Percentiles rank a stretch among this genome's conserved stretches.
phyloP scores from a whole-genome alignment of 2,888 invertebrate genomes.

The Drosophila anceps region DNA sequence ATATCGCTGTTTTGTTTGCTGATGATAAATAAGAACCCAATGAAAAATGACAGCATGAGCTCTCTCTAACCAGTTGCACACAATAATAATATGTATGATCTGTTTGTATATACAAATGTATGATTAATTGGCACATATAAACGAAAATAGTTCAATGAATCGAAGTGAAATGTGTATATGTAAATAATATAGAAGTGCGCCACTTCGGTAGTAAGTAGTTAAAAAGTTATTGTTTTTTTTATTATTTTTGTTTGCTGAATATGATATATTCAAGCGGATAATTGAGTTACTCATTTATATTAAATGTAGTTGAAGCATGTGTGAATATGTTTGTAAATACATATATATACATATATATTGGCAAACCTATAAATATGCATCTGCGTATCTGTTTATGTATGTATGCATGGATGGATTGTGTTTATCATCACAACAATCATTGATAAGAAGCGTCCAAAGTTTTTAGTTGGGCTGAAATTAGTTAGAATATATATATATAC shows the following conservation, averaged over 20 bases:
- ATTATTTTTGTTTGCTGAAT: background rate
- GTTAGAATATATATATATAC: background rate
- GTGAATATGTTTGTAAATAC: background rate
- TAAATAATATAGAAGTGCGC: conserved; percentile 28
- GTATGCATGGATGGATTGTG: background rate
- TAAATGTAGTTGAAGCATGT: background rate
- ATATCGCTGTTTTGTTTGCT: conserved; percentile 13
- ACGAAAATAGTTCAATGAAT: conserved; percentile 26
- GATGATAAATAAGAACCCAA: conserved; percentile 10
- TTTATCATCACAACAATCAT: conserved; percentile 1
- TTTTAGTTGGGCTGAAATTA: background rate
- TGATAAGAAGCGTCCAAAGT: conserved; percentile 3
- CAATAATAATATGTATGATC: conserved; percentile 36
- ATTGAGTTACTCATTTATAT: conserved; percentile 16
- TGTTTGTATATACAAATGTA: conserved; percentile 39
- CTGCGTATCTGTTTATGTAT: background rate
- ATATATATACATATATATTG: background rate
- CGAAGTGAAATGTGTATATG: conserved; percentile 28
- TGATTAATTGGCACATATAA: conserved; percentile 31
- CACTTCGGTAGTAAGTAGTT: conserved; percentile 33
- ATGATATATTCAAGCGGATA: background rate
- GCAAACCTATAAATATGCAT: conserved; percentile 2
- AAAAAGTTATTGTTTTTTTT: background rate
- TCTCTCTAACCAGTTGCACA: conserved; percentile 42
- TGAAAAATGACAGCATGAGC: conserved; percentile 16